A percentile compares a stretch with the other conserved stretches of the same genome.
Evolutionary conservation across 1,140 invertebrate genomes (phyloP).

Genomic region (Choristoneura fumiferana): DNA sequence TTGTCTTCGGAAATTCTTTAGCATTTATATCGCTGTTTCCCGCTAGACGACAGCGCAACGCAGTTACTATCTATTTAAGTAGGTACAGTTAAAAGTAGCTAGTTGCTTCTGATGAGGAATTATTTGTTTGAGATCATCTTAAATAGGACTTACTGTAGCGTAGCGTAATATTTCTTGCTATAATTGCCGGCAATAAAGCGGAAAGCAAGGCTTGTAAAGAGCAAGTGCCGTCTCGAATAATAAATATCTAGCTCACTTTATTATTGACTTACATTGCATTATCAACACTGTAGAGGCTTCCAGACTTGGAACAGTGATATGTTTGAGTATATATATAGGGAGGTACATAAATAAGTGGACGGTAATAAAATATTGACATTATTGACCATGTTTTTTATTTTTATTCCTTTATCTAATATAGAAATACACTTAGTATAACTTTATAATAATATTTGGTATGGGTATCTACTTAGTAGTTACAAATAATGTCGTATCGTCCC

Average conservation of each 20-base stretch:
- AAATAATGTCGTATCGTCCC: constrained; percentile 56
- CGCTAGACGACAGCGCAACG: background rate
- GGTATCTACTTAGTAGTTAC: constrained; percentile 76
- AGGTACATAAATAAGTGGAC: constrained; percentile 3
- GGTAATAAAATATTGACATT: constrained; percentile 20
- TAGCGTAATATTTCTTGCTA: background rate
- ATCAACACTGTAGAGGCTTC: background rate
- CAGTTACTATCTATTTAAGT: constrained; percentile 5
- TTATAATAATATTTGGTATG: constrained; percentile 37
- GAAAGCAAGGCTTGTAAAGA: background rate
- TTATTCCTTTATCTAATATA: constrained; percentile 20
- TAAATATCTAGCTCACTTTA: too few relatives aligned
- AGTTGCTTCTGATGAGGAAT: background rate
- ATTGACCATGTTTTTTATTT: constrained; percentile 20
- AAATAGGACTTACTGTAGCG: constrained; percentile 5
- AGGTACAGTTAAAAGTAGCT: constrained; percentile 4
- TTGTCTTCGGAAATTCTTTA: too few relatives aligned
- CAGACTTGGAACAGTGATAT: background rate
- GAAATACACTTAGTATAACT: constrained; percentile 20
- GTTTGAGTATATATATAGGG: too few relatives aligned
- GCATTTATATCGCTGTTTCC: background rate
- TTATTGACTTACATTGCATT: background rate
- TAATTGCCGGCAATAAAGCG: constrained; percentile 1
- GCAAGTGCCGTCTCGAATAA: background rate
- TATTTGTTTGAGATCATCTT: constrained; percentile 6